These are phyloP conservation scores for Etheostoma nigrum DNA, from an alignment of 2,797 vertebrate genomes.

Conservation along the genomic window DNA sequence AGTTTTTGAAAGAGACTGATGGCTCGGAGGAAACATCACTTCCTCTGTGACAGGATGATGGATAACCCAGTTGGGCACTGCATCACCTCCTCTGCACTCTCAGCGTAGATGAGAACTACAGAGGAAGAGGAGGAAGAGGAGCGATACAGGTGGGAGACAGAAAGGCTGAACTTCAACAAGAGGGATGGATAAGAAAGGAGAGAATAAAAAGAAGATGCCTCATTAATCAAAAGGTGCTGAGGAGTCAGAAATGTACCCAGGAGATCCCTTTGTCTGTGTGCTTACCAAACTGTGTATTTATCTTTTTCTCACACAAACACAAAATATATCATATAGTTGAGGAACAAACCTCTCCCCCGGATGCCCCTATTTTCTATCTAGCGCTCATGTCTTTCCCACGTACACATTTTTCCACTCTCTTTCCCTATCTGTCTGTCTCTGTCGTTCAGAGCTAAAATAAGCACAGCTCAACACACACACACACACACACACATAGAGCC, in stretches of 20 bases:
- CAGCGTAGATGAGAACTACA: conserved; percentile 30
- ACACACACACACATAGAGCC: conserved; percentile 19
- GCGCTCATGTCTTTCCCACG: conserved; percentile 30
- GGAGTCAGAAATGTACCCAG: conserved; percentile 53
- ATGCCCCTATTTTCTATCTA: conserved; percentile 53
- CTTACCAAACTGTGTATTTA: conserved; percentile 41
- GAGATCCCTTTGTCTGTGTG: conserved; percentile 64
- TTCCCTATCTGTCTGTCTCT: conserved; percentile 14
- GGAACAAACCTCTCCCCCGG: conserved; percentile 26
- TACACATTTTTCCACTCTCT: conserved; percentile 7
- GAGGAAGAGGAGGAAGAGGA: conserved; percentile 14
- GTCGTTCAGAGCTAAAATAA: conserved; percentile 64
- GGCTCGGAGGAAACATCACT: conserved; percentile 33
- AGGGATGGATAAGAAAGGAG: background rate
- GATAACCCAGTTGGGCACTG: conserved; percentile 46
- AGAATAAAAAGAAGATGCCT: conserved; percentile 15
- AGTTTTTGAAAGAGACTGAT: background rate
- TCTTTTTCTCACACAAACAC: conserved; percentile 16
- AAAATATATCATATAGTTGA: conserved; percentile 22
- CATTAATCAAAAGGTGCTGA: conserved; percentile 48
- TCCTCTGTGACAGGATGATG: conserved; percentile 50
- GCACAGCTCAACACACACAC: conserved; percentile 33
- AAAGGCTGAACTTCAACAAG: conserved; percentile 25
- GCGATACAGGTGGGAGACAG: conserved; percentile 49
- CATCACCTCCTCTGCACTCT: conserved; percentile 42